Percentiles rank a stretch among this genome's conserved stretches.
These are phyloP conservation scores for Callosobruchus maculatus DNA, from an alignment of 2,888 invertebrate genomes.

Conservation along the genomic window DNA sequence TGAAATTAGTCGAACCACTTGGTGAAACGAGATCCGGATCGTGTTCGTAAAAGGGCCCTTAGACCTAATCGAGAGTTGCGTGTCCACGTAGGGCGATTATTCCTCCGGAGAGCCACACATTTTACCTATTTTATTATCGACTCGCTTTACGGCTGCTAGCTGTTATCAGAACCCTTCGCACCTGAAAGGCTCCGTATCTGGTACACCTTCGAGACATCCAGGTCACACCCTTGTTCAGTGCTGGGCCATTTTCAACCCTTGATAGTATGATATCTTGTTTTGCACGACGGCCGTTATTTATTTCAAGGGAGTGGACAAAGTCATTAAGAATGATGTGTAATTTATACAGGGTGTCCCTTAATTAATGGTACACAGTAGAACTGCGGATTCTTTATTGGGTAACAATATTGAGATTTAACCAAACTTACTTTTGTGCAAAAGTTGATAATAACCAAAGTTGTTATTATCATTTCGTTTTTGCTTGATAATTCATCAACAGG, in stretches of 20 bases:
- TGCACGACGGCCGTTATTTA: neutral
- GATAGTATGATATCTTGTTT: neutral
- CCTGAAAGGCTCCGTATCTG: neutral
- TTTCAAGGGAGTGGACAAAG: neutral
- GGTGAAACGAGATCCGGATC: neutral
- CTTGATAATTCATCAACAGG: no score
- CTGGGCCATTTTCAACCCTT: neutral
- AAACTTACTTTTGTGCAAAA: no score
- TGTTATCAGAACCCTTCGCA: neutral
- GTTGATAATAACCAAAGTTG: no score
- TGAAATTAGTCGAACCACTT: neutral
- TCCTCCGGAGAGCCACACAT: neutral
- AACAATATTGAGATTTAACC: no score
- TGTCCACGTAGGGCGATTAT: neutral
- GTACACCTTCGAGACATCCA: neutral
- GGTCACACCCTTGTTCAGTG: neutral
- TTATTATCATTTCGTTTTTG: no score
- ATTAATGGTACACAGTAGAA: no score
- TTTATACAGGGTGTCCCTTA: neutral
- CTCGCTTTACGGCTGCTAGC: neutral
- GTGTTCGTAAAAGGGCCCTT: neutral
- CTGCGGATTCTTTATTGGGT: no score
- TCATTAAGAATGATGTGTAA: neutral
- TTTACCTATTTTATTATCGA: neutral
- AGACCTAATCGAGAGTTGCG: neutral